These are phyloP conservation scores for Sarcophaga variegata DNA, from an alignment of 2,888 invertebrate genomes.

Conservation along the genomic window DNA sequence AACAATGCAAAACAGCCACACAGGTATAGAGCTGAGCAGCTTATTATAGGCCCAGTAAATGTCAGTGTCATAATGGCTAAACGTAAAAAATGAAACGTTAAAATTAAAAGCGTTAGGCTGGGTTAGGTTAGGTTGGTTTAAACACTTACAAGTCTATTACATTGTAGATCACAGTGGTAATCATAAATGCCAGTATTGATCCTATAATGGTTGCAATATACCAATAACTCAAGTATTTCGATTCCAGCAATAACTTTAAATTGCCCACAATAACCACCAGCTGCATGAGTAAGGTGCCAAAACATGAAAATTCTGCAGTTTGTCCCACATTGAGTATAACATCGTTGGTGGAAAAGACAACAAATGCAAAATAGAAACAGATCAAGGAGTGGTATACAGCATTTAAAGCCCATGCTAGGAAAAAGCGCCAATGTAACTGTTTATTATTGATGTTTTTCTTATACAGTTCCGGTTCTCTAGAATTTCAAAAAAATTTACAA, in stretches of 20 bases:
- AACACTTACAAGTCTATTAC: slow-evolving; percentile 84
- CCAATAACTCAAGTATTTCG: slow-evolving; percentile 84
- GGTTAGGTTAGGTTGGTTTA: background rate
- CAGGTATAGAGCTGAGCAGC: slow-evolving; percentile 84
- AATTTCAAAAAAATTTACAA: slow-evolving; percentile 71
- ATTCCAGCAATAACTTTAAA: slow-evolving; percentile 85
- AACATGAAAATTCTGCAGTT: slow-evolving; percentile 83
- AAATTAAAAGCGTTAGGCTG: background rate
- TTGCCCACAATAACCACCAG: slow-evolving; percentile 84
- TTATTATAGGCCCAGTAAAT: slow-evolving; percentile 85
- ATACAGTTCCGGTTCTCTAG: slow-evolving; percentile 87
- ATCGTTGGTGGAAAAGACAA: slow-evolving; percentile 82
- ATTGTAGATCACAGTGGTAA: slow-evolving; percentile 84
- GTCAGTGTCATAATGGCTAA: slow-evolving; percentile 82
- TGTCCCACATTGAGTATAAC: slow-evolving; percentile 83
- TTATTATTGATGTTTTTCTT: slow-evolving; percentile 85
- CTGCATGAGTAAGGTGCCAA: slow-evolving; percentile 85
- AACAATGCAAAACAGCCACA: slow-evolving; percentile 84
- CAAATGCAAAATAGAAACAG: slow-evolving; percentile 84
- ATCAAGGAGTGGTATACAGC: slow-evolving; percentile 86
- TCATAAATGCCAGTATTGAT: slow-evolving; percentile 84
- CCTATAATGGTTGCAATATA: slow-evolving; percentile 83
- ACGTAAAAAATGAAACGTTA: slow-evolving; percentile 45
- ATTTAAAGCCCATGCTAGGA: slow-evolving; percentile 85
- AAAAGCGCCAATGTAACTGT: slow-evolving; percentile 85